Evolutionary conservation across 1,140 invertebrate species (phyloP).

Genomic region (Cryptotermes secundus): DNA sequence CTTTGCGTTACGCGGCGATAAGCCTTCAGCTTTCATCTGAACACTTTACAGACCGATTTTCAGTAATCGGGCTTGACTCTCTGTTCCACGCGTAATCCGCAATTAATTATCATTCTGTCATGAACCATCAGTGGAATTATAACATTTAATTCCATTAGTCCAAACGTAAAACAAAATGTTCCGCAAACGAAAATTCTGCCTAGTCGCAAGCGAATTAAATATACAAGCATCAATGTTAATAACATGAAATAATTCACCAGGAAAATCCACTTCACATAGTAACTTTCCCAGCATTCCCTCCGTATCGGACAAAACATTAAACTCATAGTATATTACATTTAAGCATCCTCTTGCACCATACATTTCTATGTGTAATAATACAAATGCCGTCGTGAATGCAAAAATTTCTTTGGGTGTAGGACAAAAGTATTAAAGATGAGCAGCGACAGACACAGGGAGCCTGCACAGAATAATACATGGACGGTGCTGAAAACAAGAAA

Average conservation of each 20-base stretch:
- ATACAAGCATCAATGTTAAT: not conserved
- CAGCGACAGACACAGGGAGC: too few relatives aligned
- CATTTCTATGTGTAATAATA: too few relatives aligned
- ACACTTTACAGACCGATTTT: not conserved
- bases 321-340: too few relatives aligned
- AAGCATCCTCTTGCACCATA: too few relatives aligned
- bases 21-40: not conserved
- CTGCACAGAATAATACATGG: too few relatives aligned
- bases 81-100: not conserved
- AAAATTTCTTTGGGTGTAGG: too few relatives aligned
- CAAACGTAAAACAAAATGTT: not conserved
- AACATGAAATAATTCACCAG: not conserved
- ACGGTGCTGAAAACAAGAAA: too few relatives aligned
- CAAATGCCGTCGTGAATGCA: too few relatives aligned
- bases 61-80: not conserved
- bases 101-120: not conserved
- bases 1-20: too few relatives aligned
- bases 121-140: not conserved
- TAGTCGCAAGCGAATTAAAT: not conserved
- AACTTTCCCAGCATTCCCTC: not conserved
- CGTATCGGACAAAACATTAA: not conserved
- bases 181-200: not conserved
- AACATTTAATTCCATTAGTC: not conserved
- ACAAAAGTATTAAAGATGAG: too few relatives aligned
- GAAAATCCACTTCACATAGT: not conserved